Conservation (phyloP, 2,888 invertebrate genomes). For the Dermolepida albohirtum region DNA sequence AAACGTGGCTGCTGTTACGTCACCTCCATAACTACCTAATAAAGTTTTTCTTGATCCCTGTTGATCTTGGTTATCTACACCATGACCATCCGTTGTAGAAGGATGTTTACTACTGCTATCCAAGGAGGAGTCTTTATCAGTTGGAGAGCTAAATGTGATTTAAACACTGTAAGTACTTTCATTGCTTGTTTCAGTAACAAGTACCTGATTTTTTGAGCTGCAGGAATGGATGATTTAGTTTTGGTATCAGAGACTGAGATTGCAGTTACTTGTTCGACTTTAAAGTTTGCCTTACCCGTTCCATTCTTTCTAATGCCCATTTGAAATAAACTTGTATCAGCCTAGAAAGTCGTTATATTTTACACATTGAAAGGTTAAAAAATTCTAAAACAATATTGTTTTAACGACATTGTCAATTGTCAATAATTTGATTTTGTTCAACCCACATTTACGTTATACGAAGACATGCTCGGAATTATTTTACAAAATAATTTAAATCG, state of each 20-base stretch:
- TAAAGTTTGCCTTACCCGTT: slow-evolving; percentile 65
- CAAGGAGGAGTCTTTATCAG: slow-evolving; percentile 83
- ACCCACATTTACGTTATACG: too few species aligned
- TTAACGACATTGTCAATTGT: too few species aligned
- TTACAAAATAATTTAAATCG: too few species aligned
- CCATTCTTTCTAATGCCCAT: slow-evolving; percentile 68
- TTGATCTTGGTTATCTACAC: slow-evolving; percentile 47
- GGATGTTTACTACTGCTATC: slow-evolving; percentile 71
- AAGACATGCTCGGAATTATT: too few species aligned
- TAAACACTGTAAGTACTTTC: neutral
- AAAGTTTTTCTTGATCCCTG: slow-evolving; percentile 53
- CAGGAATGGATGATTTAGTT: slow-evolving; percentile 66
- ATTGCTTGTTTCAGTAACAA: neutral
- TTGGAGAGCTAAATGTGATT: slow-evolving; percentile 68
- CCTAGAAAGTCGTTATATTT: slow-evolving; percentile 62
- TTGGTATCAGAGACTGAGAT: slow-evolving; percentile 63
- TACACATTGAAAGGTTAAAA: too few species aligned
- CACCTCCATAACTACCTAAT: slow-evolving; percentile 54
- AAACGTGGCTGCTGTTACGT: slow-evolving; percentile 90
- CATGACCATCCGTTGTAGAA: slow-evolving; percentile 55
- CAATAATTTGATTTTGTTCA: too few species aligned
- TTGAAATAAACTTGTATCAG: slow-evolving; percentile 84
- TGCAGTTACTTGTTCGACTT: slow-evolving; percentile 66
- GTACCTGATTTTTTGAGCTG: slow-evolving; percentile 74
- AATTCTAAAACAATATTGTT: too few species aligned